Percentiles rank a stretch among this genome's conserved stretches.
These are phyloP conservation scores for Rotaria sp. DNA, from an alignment of 2,888 invertebrate genomes.

Conservation along the genomic window DNA sequence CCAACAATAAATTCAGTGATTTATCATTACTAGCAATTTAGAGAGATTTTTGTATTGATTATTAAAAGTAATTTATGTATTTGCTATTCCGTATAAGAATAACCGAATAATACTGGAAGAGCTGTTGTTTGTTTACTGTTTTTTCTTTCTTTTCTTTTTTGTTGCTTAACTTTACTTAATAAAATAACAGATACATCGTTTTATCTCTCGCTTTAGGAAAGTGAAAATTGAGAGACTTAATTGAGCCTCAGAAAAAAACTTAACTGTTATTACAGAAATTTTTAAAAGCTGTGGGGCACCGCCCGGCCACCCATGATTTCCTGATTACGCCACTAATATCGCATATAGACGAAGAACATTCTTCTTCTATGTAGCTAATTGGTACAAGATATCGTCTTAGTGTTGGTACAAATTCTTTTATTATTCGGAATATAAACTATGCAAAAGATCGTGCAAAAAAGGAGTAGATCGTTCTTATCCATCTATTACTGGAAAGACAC, in stretches of 20 bases:
- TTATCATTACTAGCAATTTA: neutral
- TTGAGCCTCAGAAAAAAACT: neutral
- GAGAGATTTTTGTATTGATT: neutral
- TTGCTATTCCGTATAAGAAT: neutral
- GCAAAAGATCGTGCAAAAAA: too few relatives aligned
- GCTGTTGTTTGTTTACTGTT: neutral
- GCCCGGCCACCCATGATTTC: neutral
- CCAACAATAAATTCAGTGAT: neutral
- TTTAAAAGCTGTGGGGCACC: neutral
- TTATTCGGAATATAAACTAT: too few relatives aligned
- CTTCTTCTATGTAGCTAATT: too few relatives aligned
- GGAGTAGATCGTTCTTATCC: too few relatives aligned
- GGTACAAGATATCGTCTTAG: too few relatives aligned
- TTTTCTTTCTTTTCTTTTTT: neutral
- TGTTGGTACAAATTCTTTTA: too few relatives aligned
- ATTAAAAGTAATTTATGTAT: neutral
- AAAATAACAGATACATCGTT: too few relatives aligned
- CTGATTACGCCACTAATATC: neutral
- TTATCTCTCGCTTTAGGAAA: too few relatives aligned
- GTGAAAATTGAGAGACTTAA: too few relatives aligned
- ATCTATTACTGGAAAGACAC: too few relatives aligned
- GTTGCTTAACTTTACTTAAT: neutral
- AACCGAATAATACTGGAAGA: neutral
- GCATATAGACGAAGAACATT: too few relatives aligned
- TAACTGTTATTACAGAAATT: neutral